Percentiles rank a stretch among this genome's conserved stretches.
phyloP scores from a whole-genome alignment of 2,888 invertebrate genomes.

The Willowsia nigromaculata region DNA sequence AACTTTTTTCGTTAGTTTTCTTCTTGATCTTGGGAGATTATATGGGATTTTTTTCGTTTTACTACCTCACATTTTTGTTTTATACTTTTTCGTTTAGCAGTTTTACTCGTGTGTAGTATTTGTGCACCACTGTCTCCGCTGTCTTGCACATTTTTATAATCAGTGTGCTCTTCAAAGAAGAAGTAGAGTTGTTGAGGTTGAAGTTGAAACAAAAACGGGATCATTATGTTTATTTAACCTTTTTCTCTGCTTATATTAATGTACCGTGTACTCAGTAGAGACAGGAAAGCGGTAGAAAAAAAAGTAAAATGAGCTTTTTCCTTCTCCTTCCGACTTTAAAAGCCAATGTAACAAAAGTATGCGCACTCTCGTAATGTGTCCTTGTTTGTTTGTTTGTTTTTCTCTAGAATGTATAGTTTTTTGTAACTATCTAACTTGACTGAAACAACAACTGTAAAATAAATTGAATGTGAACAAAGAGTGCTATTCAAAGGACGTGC shows the following conservation, averaged over 20 bases:
- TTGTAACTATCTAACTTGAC: neutral
- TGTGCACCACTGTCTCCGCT: neutral
- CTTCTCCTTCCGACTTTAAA: conserved; percentile 23
- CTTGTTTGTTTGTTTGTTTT: conserved; percentile 39
- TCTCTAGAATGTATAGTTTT: neutral
- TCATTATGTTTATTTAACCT: conserved; percentile 59
- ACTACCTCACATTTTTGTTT: neutral
- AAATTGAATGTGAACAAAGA: conserved; percentile 43
- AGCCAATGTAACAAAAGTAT: neutral
- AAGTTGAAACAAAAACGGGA: conserved; percentile 27
- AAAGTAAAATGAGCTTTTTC: conserved; percentile 25
- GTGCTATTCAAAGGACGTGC: neutral
- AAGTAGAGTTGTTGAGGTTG: conserved; percentile 26
- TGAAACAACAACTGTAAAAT: conserved; percentile 2
- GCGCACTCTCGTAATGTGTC: conserved; percentile 8
- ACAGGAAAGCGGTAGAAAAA: neutral
- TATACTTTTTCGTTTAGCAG: neutral
- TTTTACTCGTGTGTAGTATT: neutral
- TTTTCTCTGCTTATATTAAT: neutral
- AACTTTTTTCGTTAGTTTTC: conserved; percentile 43
- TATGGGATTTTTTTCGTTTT: conserved; percentile 30
- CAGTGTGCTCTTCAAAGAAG: neutral
- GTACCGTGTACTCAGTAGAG: neutral
- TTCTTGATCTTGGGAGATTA: conserved; percentile 62
- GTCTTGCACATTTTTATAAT: neutral